Conservation (phyloP, 2,113 vertebrate genomes). For the Suncus etruscus region DNA sequence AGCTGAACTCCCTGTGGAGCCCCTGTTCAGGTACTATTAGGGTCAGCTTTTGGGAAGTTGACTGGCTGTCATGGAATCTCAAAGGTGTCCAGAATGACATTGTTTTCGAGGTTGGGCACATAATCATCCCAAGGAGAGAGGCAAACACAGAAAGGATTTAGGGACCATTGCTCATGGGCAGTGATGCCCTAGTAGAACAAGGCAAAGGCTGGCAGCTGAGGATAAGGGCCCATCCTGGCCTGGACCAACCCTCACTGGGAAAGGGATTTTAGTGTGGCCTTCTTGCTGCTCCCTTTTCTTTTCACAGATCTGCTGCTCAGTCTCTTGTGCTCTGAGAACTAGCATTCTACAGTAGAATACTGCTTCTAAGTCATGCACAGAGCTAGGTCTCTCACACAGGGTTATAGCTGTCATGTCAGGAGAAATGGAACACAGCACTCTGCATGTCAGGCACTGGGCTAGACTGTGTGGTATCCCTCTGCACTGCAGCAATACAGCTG, state of each 20-base stretch:
- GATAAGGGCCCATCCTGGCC: accelerated
- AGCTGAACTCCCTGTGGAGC: slow-evolving; percentile 50
- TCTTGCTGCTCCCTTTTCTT: neutral
- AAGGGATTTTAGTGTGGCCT: neutral
- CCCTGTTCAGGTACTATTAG: slow-evolving; percentile 76
- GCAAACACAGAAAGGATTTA: neutral
- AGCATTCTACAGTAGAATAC: neutral
- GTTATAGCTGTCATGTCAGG: too few relatives aligned
- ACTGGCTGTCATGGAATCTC: slow-evolving; percentile 83
- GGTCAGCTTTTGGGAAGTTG: slow-evolving; percentile 63
- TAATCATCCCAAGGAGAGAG: slow-evolving; percentile 60
- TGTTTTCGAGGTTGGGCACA: slow-evolving; percentile 49
- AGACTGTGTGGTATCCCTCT: neutral
- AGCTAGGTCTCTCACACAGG: too few relatives aligned
- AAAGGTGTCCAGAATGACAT: slow-evolving; percentile 54
- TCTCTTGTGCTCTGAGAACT: neutral
- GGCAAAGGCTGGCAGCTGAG: neutral
- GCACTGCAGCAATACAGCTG: neutral
- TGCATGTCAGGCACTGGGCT: neutral
- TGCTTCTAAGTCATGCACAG: neutral
- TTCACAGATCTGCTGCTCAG: accelerated
- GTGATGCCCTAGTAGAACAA: slow-evolving; percentile 21
- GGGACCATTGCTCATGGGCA: slow-evolving; percentile 11
- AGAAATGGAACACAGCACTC: neutral
- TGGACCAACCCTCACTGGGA: accelerated